Conservation (phyloP, 2,113 vertebrate genomes). For the Trogon surrucura region DNA sequence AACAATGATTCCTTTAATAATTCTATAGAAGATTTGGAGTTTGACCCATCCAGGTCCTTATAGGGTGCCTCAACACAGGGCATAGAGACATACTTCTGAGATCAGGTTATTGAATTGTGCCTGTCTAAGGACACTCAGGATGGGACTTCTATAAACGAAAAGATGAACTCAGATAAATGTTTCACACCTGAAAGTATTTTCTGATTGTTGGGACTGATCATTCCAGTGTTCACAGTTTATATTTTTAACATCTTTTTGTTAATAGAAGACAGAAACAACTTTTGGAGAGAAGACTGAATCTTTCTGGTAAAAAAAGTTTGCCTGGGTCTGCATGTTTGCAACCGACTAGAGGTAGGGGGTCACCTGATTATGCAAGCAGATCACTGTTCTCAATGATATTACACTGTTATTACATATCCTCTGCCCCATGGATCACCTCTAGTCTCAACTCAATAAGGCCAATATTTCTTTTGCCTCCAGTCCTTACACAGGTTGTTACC, state of each 20-base stretch:
- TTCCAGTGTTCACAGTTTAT: not conserved
- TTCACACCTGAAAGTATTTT: not conserved
- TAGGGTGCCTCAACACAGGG: not conserved
- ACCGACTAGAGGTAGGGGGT: not conserved
- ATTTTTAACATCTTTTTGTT: not conserved
- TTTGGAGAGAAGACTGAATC: not conserved
- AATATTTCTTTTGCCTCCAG: not conserved
- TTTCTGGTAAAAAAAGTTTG: not conserved
- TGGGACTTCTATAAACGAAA: not conserved
- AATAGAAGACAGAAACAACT: not conserved
- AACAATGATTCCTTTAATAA: not conserved
- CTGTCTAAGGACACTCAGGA: not conserved
- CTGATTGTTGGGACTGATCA: not conserved
- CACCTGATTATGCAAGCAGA: not conserved
- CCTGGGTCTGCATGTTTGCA: not conserved
- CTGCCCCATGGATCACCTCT: not conserved
- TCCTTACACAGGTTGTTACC: not conserved
- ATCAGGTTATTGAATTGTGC: not conserved
- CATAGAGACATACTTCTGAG: not conserved
- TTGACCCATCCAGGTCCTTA: not conserved
- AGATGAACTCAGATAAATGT: not conserved
- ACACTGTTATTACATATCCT: not conserved
- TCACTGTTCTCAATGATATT: not conserved
- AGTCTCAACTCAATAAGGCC: not conserved
- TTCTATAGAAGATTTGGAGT: not conserved